Conservation (phyloP, 2,113 vertebrate species). For the Larimichthys polyactis region DNA sequence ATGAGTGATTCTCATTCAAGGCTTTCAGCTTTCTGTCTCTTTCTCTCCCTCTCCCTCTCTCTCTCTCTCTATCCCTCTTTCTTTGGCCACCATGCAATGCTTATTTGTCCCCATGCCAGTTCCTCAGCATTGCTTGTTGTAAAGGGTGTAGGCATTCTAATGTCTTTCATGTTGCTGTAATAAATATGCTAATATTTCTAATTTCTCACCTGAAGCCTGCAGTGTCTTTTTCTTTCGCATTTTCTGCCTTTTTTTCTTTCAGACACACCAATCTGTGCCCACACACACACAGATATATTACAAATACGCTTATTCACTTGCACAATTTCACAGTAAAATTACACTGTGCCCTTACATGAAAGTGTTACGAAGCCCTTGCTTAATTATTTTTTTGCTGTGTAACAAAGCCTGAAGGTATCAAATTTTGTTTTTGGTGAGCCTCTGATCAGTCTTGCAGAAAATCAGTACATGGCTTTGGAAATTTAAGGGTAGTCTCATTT, state of each 20-base stretch:
- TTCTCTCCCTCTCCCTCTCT: slow-evolving; percentile 41
- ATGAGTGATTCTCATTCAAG: slow-evolving; percentile 59
- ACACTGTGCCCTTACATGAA: slow-evolving; percentile 14
- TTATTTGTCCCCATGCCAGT: slow-evolving; percentile 73
- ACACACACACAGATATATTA: not conserved
- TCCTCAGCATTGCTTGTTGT: slow-evolving; percentile 80
- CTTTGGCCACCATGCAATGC: slow-evolving; percentile 68
- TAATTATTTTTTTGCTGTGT: slow-evolving; percentile 42
- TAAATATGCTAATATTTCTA: slow-evolving; percentile 89
- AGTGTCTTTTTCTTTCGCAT: slow-evolving; percentile 64
- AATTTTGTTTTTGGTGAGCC: slow-evolving; percentile 26
- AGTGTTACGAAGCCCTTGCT: slow-evolving; percentile 20
- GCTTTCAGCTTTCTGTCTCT: slow-evolving; percentile 43
- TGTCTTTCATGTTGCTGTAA: slow-evolving; percentile 86
- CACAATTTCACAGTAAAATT: slow-evolving; percentile 7
- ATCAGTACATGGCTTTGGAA: slow-evolving; percentile 29
- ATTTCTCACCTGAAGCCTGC: slow-evolving; percentile 85
- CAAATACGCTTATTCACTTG: not conserved
- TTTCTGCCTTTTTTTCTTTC: slow-evolving; percentile 2
- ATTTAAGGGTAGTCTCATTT: slow-evolving; percentile 10
- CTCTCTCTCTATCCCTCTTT: slow-evolving; percentile 41
- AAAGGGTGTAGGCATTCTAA: slow-evolving; percentile 82
- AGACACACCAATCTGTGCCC: not conserved
- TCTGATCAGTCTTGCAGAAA: slow-evolving; percentile 41
- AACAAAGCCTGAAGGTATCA: slow-evolving; percentile 48